phyloP scores from a whole-genome alignment of 2,113 vertebrate genomes.

The Passer montanus region DNA sequence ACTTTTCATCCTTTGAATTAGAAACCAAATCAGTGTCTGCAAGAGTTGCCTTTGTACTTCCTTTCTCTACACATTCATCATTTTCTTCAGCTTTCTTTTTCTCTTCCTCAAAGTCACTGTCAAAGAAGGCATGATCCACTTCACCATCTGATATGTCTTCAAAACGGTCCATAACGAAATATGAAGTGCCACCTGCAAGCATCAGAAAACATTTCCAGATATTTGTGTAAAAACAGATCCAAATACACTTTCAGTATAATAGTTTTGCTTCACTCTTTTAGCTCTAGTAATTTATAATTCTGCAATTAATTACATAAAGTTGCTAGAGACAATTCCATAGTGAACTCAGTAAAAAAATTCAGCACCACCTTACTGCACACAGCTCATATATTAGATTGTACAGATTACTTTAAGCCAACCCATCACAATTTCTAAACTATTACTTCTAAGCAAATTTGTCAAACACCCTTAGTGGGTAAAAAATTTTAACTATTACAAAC shows the following conservation, averaged over 20 bases:
- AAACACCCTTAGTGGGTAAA: background rate
- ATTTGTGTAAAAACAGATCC: background rate
- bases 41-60: background rate
- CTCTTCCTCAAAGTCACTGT: constrained; percentile 85
- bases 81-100: constrained; percentile 61
- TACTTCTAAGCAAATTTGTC: background rate
- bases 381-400: background rate
- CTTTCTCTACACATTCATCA: background rate
- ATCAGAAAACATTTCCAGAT: constrained; percentile 20
- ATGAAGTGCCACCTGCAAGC: background rate
- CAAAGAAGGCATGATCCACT: constrained; percentile 96
- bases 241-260: background rate
- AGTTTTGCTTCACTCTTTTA: background rate
- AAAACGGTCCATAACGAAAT: constrained; percentile 78
- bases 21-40: constrained; percentile 2
- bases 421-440: background rate
- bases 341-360: background rate
- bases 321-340: background rate
- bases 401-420: background rate
- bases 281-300: background rate
- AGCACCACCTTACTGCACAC: background rate
- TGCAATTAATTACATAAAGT: background rate
- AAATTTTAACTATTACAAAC: background rate
- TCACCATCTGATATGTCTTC: constrained; percentile 83
- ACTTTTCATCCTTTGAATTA: background rate